phyloP scores from a whole-genome alignment of 53 echinoderm and acorn worm species.

The Mesocentrotus franciscanus region DNA sequence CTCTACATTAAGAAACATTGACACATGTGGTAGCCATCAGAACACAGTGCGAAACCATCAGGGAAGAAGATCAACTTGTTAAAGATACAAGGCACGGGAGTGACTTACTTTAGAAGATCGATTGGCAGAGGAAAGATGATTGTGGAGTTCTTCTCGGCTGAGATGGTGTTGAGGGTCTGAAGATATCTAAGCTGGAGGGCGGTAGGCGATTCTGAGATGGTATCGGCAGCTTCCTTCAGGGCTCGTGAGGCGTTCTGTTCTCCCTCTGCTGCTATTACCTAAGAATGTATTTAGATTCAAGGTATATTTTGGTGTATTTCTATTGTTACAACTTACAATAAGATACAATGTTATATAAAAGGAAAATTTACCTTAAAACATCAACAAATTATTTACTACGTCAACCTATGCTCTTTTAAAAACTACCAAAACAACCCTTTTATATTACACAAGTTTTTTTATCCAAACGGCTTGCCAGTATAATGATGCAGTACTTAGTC shows the following conservation, averaged over 20 bases:
- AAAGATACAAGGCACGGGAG: not conserved
- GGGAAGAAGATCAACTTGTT: not conserved
- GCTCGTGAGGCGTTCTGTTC: slow-evolving; percentile 90
- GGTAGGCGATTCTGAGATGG: slow-evolving; percentile 84
- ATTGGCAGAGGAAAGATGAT: slow-evolving; percentile 97
- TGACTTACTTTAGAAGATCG: slow-evolving; percentile 78
- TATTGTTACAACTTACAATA: no score
- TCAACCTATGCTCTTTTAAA: no score
- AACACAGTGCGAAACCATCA: not conserved
- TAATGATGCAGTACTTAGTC: no score
- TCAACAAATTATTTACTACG: no score
- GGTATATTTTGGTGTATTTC: no score
- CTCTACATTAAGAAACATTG: not conserved
- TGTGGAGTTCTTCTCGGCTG: slow-evolving; percentile 96
- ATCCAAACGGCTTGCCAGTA: no score
- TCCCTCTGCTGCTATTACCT: slow-evolving; percentile 95
- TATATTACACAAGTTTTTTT: no score
- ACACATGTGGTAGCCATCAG: no score
- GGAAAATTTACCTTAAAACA: no score
- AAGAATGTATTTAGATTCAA: not conserved
- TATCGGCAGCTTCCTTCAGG: slow-evolving; percentile 89
- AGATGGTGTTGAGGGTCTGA: slow-evolving; percentile 95
- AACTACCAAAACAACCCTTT: no score
- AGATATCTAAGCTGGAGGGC: slow-evolving; percentile 94
- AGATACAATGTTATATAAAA: no score